Percentiles rank a stretch among this genome's conserved stretches.
phyloP scores from a whole-genome alignment of 2,113 vertebrate genomes.

The Cavia porcellus region DNA sequence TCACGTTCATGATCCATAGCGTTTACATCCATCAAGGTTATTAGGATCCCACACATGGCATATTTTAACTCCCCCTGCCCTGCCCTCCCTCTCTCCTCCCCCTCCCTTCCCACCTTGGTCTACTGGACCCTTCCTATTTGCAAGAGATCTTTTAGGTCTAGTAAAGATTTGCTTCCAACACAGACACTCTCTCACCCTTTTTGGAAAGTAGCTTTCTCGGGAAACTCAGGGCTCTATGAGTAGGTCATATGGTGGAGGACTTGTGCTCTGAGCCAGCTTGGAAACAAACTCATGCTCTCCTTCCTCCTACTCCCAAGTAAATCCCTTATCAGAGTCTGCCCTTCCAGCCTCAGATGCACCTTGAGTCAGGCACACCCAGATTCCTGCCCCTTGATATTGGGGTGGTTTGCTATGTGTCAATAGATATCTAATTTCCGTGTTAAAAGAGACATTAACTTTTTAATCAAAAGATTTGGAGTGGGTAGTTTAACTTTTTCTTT shows the following conservation, averaged over 20 bases:
- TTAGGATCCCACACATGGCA: neutral
- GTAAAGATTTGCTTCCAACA: neutral
- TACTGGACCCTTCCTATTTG: neutral
- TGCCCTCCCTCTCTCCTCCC: neutral
- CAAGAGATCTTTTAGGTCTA: neutral
- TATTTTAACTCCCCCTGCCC: no score
- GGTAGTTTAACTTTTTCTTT: neutral
- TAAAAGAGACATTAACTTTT: neutral
- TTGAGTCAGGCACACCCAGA: neutral
- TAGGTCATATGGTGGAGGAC: neutral
- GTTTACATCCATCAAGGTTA: neutral
- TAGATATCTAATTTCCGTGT: neutral
- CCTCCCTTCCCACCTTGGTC: neutral
- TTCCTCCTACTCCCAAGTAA: fast-evolving
- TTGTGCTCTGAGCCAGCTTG: fast-evolving
- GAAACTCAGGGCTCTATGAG: neutral
- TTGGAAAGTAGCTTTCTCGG: neutral
- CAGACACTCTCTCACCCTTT: neutral
- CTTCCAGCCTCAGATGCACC: neutral
- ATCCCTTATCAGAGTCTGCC: neutral
- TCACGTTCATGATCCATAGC: no score
- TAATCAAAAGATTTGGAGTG: neutral
- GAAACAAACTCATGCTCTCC: neutral
- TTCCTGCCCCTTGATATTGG: neutral
- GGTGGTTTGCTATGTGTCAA: neutral